A percentile compares a stretch with the other conserved stretches of the same genome.
phyloP scores from a whole-genome alignment of 1,140 invertebrate species.

The Drosophila sulfurigaster region DNA sequence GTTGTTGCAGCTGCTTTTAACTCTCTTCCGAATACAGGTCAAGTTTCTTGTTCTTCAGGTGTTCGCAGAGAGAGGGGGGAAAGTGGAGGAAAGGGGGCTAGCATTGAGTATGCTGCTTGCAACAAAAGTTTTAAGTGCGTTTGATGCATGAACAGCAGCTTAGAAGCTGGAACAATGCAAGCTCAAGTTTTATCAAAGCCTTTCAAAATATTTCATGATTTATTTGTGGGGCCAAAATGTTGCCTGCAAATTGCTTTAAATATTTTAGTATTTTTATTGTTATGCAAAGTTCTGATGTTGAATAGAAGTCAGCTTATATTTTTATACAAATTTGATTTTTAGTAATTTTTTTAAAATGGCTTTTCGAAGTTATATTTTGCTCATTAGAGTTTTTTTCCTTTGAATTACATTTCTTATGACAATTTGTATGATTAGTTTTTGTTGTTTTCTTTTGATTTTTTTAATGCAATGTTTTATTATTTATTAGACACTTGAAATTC shows the following conservation, averaged over 20 bases:
- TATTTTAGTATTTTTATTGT: background rate
- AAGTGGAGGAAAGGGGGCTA: no score
- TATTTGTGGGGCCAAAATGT: background rate
- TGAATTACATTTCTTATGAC: no score
- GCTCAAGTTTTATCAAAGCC: conserved; percentile 2
- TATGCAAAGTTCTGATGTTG: background rate
- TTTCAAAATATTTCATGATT: conserved; percentile 1
- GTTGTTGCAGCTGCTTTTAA: conserved; percentile 40
- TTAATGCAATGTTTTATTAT: no score
- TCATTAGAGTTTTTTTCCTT: no score
- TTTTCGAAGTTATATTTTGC: no score
- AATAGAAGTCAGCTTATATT: no score
- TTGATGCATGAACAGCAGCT: conserved; percentile 5
- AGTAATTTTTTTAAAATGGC: no score
- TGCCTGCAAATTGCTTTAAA: background rate
- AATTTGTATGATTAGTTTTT: no score
- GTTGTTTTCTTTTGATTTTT: no score
- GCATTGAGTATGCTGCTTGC: background rate
- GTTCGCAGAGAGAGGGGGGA: no score
- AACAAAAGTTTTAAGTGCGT: conserved; percentile 27
- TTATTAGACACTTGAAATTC: no score
- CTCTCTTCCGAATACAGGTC: conserved; percentile 54
- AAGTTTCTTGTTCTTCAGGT: conserved; percentile 48
- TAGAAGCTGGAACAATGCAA: conserved; percentile 2
- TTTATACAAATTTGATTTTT: no score